Evolutionary conservation across 2,888 invertebrate genomes (phyloP), one percentile per base, ranked within the genome.

Genomic region (Conus canariensis): DNA sequence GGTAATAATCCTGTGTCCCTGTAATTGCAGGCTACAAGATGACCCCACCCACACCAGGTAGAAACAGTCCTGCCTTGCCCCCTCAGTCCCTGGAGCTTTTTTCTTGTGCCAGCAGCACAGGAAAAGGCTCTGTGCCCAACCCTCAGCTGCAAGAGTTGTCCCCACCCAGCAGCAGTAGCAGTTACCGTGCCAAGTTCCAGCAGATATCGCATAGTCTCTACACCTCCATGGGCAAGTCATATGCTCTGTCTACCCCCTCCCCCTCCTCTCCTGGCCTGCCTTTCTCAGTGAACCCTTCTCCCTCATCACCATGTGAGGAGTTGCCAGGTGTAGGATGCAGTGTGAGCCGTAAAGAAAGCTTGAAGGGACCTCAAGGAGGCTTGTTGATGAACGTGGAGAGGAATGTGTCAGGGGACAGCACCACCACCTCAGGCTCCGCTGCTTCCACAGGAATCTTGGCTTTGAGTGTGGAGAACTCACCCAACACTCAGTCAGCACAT

Each of bases 291-390:
- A 91, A 14, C 56, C 90, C 86, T 67, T 82, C 77, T 16, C 87
- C 77, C 25, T 82, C 87, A n/a, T 87, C 70, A 70, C 91, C 91
- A 14, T 90, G 22, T 25, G 91, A 74, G 89, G 85, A 85, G 70
- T 80, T 86, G 93, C 93, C 60, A 87, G 92, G 87, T 92, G 93
- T 90, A 91, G 92, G 93, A 90, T 92, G 94, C 56, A 94, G 93
- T 92, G 93, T 92, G n/a, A 94, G 94, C 90, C 91, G 93, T 59
- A 93, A 93, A 85, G 95, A 95, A 82, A 95, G 94, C 91, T 94
- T 94, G 89, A 94, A 94, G 88, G 93, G 93, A 67, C 93, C 91
- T 45, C 90, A 93, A 80, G 92, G 93, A 5, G 93, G 93, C 86
- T 88, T 94, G 77, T 93, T 94, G 85, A 91, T 93, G 22, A 93